Base-by-base conservation (phyloP, 30 jellyfish, hydroid and myxozoan species). In the Hydractinia symbiolongicarpus region DNA sequence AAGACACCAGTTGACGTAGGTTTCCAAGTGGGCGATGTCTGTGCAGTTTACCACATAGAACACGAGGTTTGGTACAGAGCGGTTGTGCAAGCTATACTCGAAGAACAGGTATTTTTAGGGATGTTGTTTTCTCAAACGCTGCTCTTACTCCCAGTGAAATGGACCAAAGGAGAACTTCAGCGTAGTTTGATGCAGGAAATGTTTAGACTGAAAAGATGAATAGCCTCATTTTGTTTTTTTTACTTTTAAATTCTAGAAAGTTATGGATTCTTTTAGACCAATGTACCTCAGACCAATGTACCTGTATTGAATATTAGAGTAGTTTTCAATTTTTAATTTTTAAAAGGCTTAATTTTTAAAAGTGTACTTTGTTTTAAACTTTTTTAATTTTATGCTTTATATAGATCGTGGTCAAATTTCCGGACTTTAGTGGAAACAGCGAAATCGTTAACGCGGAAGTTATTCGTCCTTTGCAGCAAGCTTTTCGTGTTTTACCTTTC, bases 21-120 rank as follows among this genome's bases (percentile, higher is more conserved):
- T 6, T 50, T 61, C 14, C 56, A 16, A 9, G 86, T 57, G 7
- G 95, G 94, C 17, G 95, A 90, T 66, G 58, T 79, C 4, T 85
- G 95, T 51, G 97, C 97, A 14, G 94, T 86, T 0, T 85, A 72
- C 53, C 79, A 76, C 5, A 50, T 54, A 51, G 95, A 81, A 62
- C 91, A 85, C 56, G 96, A 86, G 54, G 55, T 79, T 53, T 91
- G 98, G 98, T 83, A 86, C 67, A 86, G 98, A 30, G 95, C 95
- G 21, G 60, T 91, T 62, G 83, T 91, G 14, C 89, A 83, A 8
- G 84, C 67, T 51, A 87, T 58, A 58, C 53, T 78, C 60, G 94
- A 82, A 51, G 91, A 75, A 19, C 83, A 81, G 82, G 87, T 75
- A 53, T 20, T 44, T 13, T 51, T 64, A 13, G 44, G 2, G 44